Evolutionary conservation across 2,888 invertebrate genomes (phyloP), one percentile per base, ranked within the genome.

Genomic region (Drosophila hamatofila): DNA sequence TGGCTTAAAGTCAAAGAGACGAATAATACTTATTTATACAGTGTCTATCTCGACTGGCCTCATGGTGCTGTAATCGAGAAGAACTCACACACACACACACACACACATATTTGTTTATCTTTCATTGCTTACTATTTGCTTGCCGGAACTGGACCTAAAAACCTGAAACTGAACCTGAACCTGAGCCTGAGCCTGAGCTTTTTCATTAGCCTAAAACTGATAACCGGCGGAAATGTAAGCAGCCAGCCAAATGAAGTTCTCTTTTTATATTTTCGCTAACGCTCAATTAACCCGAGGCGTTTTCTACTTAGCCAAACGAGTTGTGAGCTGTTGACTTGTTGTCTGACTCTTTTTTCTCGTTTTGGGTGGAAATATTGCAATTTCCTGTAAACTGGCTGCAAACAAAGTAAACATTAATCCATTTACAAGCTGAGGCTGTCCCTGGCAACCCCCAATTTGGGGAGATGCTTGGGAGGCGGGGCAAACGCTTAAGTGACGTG

Each of bases 341-440:
- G 84, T 90, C 83, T 89, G 81, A 81, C 68, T 67, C 54, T 25
- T 23, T n/a, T 30, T 39, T 52, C n/a, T n/a, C 12, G 7, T 39
- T 89, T 85, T 83, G 89, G 90, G 81, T 87, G 72, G 82, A 86
- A 90, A 90, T 84, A 90, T 87, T 63, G 89, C 82, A 86, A 90
- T 86, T 89, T 86, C 89, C 89, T 89, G 89, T 72, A 87, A 84
- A 84, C 81, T 89, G 75, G 11, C 67, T 55, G 63, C 66, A 68
- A 90, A 88, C 83, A 90, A 87, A 89, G 91, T 90, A 90, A 89
- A 90, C 88, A 87, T 85, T 87, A 90, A 87, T 87, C 87, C 90
- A 90, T 89, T 87, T 88, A 88, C 84, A 88, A 79, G 56, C 63
- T 56, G 61, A 25, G 60, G 60, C 56, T 64, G 63, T 66, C 69